Conservation (phyloP, 64 coral and sea anemone genomes). For the Stichodactyla mertensii region DNA sequence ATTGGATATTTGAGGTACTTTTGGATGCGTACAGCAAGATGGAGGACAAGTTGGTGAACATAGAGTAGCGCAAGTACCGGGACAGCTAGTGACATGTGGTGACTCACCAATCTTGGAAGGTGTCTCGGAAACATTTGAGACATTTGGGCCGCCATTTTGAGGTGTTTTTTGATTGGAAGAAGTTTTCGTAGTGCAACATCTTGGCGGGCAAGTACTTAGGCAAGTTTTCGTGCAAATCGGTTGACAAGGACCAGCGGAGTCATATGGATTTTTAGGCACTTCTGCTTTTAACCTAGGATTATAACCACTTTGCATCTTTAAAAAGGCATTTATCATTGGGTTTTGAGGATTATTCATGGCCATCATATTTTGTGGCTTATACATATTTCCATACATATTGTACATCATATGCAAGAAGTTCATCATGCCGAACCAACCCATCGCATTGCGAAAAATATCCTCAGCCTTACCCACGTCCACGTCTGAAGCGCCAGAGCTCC, state of each 20-base stretch:
- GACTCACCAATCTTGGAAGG: background rate
- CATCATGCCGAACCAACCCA: conserved; percentile 85
- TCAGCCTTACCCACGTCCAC: conserved; percentile 16
- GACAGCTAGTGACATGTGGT: conserved; percentile 13
- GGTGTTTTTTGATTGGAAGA: background rate
- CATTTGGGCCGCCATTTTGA: background rate
- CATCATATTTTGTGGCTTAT: conserved; percentile 3
- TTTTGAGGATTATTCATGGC: background rate
- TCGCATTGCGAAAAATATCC: conserved; percentile 42
- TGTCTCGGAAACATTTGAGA: background rate
- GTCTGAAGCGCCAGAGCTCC: background rate
- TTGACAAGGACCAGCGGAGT: background rate
- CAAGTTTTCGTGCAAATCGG: conserved; percentile 19
- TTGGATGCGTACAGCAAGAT: conserved; percentile 23
- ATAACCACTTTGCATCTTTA: background rate
- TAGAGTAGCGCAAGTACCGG: conserved; percentile 8
- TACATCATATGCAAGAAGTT: conserved; percentile 83
- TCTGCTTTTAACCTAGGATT: conserved; percentile 14
- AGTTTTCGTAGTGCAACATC: conserved; percentile 7
- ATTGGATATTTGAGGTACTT: background rate
- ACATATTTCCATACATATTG: conserved; percentile 41
- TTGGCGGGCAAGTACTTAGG: conserved; percentile 3
- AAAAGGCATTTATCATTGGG: background rate
- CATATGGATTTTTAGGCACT: background rate
- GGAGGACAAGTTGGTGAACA: conserved; percentile 1